Evolutionary conservation across 2,888 invertebrate species (phyloP).

Genomic region (Antheraea assamensis): DNA sequence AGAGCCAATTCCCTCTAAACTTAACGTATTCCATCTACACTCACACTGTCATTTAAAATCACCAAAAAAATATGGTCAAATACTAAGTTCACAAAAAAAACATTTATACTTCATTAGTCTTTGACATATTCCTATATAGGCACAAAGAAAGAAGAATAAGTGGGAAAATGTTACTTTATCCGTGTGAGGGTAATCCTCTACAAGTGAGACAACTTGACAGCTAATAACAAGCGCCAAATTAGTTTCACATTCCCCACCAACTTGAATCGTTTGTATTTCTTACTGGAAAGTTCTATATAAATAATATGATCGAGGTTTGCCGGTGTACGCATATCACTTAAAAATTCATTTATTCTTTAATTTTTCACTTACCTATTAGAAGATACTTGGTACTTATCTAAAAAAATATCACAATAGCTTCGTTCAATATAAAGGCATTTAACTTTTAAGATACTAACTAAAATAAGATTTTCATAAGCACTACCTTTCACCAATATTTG

Average conservation of each 20-base stretch:
- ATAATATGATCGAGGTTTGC: too few relatives aligned
- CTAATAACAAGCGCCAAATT: constrained; percentile 47
- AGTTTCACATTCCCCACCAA: constrained; percentile 20
- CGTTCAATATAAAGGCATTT: too few relatives aligned
- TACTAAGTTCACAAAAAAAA: background rate
- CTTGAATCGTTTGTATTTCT: background rate
- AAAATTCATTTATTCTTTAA: too few relatives aligned
- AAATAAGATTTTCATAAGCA: too few relatives aligned
- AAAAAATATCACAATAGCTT: too few relatives aligned
- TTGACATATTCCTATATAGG: background rate
- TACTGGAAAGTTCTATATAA: too few relatives aligned
- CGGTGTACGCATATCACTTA: too few relatives aligned
- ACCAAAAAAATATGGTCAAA: background rate
- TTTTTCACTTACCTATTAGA: too few relatives aligned
- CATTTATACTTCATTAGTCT: background rate
- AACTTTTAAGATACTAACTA: too few relatives aligned
- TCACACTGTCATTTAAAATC: background rate
- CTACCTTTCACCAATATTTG: too few relatives aligned
- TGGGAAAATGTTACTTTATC: constrained; percentile 21
- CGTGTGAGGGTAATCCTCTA: constrained; percentile 37
- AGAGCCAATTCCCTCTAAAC: background rate
- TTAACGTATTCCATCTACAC: too few relatives aligned
- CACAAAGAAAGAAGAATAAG: constrained; percentile 32
- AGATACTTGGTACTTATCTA: too few relatives aligned
- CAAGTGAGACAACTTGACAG: constrained; percentile 51